phyloP scores from a whole-genome alignment of 2,113 vertebrate species.

The Calyptommatus sinebrachiatus region DNA sequence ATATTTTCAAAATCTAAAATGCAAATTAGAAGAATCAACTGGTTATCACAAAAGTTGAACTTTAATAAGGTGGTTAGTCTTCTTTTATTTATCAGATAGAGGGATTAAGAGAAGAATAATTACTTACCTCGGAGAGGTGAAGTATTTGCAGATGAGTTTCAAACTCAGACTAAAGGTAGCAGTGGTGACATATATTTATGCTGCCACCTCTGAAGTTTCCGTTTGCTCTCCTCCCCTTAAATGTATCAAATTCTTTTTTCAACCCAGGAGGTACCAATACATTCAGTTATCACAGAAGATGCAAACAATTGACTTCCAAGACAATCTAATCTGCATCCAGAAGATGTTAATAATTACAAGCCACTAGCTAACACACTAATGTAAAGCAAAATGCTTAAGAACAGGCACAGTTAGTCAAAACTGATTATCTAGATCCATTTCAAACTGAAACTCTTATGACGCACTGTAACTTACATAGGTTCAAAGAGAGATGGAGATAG shows the following conservation, averaged over 20 bases:
- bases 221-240: not conserved
- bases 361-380: too few species aligned
- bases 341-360: too few species aligned
- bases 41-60: not conserved
- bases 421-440: too few species aligned
- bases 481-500: too few species aligned
- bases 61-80: not conserved
- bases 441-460: too few species aligned
- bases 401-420: too few species aligned
- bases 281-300: too few species aligned
- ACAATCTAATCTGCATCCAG: too few species aligned
- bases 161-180: not conserved
- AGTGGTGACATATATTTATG: not conserved
- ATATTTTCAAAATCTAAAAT: not conserved
- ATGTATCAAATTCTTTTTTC: not conserved
- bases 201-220: not conserved
- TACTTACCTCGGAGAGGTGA: conserved; percentile 22
- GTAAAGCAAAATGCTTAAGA: too few species aligned
- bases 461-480: too few species aligned
- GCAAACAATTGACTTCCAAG: too few species aligned
- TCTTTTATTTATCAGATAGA: not conserved
- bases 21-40: not conserved
- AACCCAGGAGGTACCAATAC: not conserved
- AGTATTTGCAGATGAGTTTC: not conserved
- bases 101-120: conserved; percentile 6